These are phyloP conservation scores for Chaetogeoica ovagalla DNA, from an alignment of 2,888 invertebrate genomes.

Conservation along the genomic window DNA sequence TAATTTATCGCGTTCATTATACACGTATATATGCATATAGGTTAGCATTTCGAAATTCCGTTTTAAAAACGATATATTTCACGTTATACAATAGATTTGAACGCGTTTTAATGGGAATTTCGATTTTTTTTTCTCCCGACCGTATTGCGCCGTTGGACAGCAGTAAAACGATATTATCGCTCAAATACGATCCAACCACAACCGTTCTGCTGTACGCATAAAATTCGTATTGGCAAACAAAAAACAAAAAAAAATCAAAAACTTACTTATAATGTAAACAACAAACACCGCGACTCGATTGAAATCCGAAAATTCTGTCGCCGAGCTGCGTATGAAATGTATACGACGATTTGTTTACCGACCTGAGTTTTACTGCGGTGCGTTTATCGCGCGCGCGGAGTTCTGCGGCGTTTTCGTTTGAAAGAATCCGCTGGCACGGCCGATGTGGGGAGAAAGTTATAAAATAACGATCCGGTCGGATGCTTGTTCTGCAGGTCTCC, in stretches of 20 bases:
- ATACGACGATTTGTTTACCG: conserved; percentile 13
- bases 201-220: not conserved
- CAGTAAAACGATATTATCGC: too few species aligned
- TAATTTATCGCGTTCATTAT: not conserved
- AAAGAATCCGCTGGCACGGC: conserved; percentile 19
- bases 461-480: conserved; percentile 49
- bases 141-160: too few species aligned
- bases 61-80: not conserved
- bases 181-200: too few species aligned
- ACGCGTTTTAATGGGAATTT: too few species aligned
- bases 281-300: conserved; percentile 18
- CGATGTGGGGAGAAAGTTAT: conserved; percentile 39
- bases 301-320: not conserved
- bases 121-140: too few species aligned
- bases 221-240: not conserved
- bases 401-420: not conserved
- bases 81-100: too few species aligned
- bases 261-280: not conserved
- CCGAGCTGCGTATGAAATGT: not conserved
- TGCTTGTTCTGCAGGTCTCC: conserved; percentile 3
- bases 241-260: not conserved
- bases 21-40: not conserved
- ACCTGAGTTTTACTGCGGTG: not conserved
- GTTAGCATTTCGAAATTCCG: not conserved
- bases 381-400: too few species aligned